Evolutionary conservation across 2,113 vertebrate species (phyloP).

Genomic region (Vombatus ursinus): DNA sequence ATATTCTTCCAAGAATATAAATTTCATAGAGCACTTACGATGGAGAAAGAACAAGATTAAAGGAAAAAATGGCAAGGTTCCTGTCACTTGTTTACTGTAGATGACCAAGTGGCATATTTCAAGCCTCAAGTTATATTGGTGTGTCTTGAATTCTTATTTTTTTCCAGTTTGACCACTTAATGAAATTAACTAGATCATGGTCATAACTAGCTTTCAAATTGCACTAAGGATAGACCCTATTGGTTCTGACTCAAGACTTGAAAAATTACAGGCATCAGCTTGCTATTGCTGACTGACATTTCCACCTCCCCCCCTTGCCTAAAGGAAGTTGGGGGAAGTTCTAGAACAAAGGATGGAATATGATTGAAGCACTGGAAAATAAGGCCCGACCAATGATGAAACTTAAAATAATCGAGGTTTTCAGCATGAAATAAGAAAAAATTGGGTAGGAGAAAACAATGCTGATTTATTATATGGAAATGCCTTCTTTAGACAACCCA

Average conservation of each 20-base stretch:
- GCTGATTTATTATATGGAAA: not conserved
- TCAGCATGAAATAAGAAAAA: slow-evolving; percentile 31
- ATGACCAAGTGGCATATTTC: not conserved
- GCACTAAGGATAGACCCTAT: not conserved
- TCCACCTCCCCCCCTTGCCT: accelerated
- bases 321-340: not conserved
- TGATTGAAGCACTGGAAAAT: slow-evolving; percentile 7
- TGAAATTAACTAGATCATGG: not conserved
- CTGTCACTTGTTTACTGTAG: not conserved
- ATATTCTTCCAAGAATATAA: not conserved
- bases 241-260: not conserved
- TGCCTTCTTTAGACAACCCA: not conserved
- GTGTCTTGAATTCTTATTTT: not conserved
- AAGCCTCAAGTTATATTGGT: not conserved
- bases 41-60: not conserved
- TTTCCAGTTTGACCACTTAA: not conserved
- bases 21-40: not conserved
- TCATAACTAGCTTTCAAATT: not conserved
- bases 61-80: not conserved
- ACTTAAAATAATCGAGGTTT: slow-evolving; percentile 7
- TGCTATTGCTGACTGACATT: not conserved
- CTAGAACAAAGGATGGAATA: slow-evolving; percentile 1
- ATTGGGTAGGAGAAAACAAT: not conserved
- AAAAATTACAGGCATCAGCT: not conserved
- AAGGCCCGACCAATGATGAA: not conserved